A percentile compares a stretch with the other conserved stretches of the same genome.
Conservation (phyloP, 53 echinoderm and acorn worm species). For the Temnopleurus reevesii region DNA sequence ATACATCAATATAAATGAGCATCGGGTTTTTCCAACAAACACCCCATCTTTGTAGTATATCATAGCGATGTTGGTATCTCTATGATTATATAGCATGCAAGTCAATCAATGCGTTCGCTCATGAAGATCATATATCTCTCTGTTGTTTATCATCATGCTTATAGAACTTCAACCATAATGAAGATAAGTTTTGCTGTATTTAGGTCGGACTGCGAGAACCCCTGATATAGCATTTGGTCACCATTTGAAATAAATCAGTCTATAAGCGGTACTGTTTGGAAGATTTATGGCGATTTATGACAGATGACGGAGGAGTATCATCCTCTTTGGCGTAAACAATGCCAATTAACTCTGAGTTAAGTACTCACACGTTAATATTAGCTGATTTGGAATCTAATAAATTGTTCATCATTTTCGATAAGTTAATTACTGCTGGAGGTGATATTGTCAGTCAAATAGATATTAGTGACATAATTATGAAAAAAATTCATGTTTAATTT, state of each 20-base stretch:
- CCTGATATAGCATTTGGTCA: neutral
- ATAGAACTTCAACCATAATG: neutral
- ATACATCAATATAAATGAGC: neutral
- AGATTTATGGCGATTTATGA: neutral
- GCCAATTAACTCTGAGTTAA: neutral
- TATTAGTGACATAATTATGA: too few relatives aligned
- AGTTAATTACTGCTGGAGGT: too few relatives aligned
- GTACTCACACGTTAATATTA: neutral
- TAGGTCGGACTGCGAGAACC: neutral
- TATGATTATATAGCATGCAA: neutral
- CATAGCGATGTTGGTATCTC: too few relatives aligned
- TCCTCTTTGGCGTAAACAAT: neutral
- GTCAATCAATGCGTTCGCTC: neutral
- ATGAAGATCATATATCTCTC: neutral
- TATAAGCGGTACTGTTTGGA: neutral
- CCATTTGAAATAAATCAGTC: conserved; percentile 9
- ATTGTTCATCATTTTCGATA: too few relatives aligned
- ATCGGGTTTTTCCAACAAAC: neutral
- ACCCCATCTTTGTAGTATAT: neutral
- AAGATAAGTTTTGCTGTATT: neutral
- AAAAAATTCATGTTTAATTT: too few relatives aligned
- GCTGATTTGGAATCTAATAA: too few relatives aligned
- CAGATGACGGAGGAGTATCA: neutral
- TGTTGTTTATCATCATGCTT: conserved; percentile 9
- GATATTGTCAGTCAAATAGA: too few relatives aligned